A percentile compares a stretch with the other conserved stretches of the same genome.
phyloP scores from a whole-genome alignment of 1,140 invertebrate species.

The Ceratina australensis region DNA sequence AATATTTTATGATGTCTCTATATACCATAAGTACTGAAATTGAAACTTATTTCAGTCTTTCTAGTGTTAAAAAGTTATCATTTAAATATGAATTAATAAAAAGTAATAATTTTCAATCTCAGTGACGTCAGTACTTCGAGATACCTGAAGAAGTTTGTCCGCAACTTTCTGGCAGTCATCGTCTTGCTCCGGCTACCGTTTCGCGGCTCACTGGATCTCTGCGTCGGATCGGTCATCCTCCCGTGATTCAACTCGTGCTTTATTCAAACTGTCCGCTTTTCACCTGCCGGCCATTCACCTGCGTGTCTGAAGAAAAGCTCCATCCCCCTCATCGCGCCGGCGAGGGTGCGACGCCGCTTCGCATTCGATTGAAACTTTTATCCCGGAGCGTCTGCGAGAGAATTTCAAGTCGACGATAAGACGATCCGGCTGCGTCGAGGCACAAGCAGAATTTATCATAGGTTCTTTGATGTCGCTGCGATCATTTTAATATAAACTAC shows the following conservation, averaged over 20 bases:
- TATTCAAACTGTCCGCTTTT: conserved; percentile 38
- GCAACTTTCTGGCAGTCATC: neutral
- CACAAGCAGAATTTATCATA: neutral
- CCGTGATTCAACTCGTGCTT: conserved; percentile 21
- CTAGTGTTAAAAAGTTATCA: too few relatives aligned
- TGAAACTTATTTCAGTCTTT: too few relatives aligned
- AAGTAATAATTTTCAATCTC: too few relatives aligned
- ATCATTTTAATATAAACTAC: too few relatives aligned
- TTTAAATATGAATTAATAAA: too few relatives aligned
- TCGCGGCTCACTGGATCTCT: neutral
- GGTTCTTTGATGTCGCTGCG: neutral
- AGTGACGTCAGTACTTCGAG: too few relatives aligned
- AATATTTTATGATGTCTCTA: too few relatives aligned
- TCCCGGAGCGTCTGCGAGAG: neutral
- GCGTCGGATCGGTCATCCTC: conserved; percentile 29
- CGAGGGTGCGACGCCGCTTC: too few relatives aligned
- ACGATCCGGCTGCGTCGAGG: too few relatives aligned
- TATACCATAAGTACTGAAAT: too few relatives aligned
- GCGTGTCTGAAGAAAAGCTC: neutral
- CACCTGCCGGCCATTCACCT: conserved; percentile 33
- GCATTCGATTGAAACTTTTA: conserved; percentile 13
- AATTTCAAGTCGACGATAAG: too few relatives aligned
- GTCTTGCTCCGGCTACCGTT: neutral
- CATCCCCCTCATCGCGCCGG: neutral
- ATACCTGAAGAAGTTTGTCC: neutral